Percentiles rank a stretch among this genome's conserved stretches.
These are phyloP conservation scores for Malacoraja senta DNA, from an alignment of 2,797 vertebrate genomes.

Conservation along the genomic window DNA sequence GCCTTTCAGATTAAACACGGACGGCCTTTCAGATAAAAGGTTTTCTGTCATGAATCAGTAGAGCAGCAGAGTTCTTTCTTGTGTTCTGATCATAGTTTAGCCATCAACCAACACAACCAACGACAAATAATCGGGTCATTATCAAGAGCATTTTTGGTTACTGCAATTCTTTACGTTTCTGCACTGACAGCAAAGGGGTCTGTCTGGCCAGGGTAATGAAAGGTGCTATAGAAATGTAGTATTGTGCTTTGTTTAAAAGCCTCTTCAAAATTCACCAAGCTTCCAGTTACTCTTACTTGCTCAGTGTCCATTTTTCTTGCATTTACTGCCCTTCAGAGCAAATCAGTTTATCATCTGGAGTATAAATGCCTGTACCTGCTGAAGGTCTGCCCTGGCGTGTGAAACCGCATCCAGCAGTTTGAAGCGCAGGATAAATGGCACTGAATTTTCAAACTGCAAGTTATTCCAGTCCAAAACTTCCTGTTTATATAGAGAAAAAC, in stretches of 20 bases:
- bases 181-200: no score
- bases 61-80: background rate
- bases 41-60: background rate
- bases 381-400: background rate
- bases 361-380: background rate
- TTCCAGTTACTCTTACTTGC: no score
- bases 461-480: background rate
- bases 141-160: no score
- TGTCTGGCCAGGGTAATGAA: background rate
- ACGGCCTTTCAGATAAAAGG: background rate
- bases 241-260: no score
- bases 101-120: no score
- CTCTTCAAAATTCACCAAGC: no score
- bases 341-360: background rate
- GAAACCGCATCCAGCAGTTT: constrained; percentile 4
- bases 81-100: background rate
- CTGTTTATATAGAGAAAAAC: background rate
- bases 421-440: constrained; percentile 23
- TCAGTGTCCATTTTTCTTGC: no score
- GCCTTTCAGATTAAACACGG: background rate
- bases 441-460: background rate
- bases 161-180: no score
- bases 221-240: background rate
- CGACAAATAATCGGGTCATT: no score
- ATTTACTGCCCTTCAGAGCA: background rate